Evolutionary conservation across 1,140 invertebrate genomes (phyloP).

Genomic region (Eurosta solidaginis): DNA sequence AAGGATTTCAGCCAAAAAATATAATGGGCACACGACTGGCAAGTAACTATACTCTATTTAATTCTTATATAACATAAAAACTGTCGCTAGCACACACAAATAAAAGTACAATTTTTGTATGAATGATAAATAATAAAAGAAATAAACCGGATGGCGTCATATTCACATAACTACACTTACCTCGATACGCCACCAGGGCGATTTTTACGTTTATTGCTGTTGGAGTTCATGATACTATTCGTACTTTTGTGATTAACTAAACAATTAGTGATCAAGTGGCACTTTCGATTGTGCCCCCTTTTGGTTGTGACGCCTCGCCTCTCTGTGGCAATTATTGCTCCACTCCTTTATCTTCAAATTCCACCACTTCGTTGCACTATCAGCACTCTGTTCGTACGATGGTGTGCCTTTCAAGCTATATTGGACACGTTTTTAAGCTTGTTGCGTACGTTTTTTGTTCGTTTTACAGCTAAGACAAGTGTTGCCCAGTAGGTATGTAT

Average conservation of each 20-base stretch:
- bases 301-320: too few species aligned
- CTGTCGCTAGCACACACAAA: too few species aligned
- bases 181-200: slow-evolving; percentile 46
- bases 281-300: slow-evolving; percentile 13
- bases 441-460: background rate
- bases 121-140: background rate
- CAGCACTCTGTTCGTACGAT: too few species aligned
- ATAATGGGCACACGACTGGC: too few species aligned
- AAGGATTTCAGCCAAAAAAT: too few species aligned
- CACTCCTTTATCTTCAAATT: background rate
- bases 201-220: slow-evolving; percentile 58
- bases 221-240: slow-evolving; percentile 39
- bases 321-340: background rate
- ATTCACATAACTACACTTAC: background rate
- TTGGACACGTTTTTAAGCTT: background rate
- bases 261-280: background rate
- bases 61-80: too few species aligned
- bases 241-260: background rate
- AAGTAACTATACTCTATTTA: too few species aligned
- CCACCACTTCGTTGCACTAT: background rate
- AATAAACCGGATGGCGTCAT: too few species aligned
- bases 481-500: background rate
- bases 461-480: background rate
- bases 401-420: background rate
- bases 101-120: too few species aligned